Percentiles rank a stretch among this genome's conserved stretches.
phyloP scores from a whole-genome alignment of 1,140 invertebrate species.

The Drosophila mauritiana region DNA sequence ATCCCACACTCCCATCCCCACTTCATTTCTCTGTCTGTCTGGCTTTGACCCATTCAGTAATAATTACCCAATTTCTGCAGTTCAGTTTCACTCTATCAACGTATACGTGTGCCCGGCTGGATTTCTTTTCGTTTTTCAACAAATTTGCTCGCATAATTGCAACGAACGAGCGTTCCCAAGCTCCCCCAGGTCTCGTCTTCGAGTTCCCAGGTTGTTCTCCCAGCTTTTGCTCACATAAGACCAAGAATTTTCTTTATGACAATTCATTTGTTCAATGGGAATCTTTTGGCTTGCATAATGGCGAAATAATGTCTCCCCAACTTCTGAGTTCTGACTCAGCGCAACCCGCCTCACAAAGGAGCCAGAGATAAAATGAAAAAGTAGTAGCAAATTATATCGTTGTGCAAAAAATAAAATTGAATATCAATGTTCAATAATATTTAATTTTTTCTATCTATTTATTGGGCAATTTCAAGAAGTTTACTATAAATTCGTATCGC shows the following conservation, averaged over 20 bases:
- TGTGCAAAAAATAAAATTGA: no score
- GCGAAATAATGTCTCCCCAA: constrained; percentile 23
- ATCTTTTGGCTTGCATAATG: constrained; percentile 50
- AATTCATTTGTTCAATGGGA: constrained; percentile 50
- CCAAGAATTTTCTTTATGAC: constrained; percentile 42
- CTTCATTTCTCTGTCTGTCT: constrained; percentile 14
- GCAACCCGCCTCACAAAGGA: constrained; percentile 17
- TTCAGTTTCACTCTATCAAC: constrained; percentile 49
- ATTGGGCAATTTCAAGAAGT: not conserved
- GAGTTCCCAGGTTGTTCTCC: constrained; percentile 3
- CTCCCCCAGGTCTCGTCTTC: constrained; percentile 11
- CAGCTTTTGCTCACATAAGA: constrained; percentile 30
- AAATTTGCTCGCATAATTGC: constrained; percentile 48
- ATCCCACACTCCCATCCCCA: not conserved
- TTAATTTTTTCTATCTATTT: not conserved
- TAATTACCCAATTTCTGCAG: constrained; percentile 64
- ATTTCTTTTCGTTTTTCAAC: constrained; percentile 19
- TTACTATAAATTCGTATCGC: constrained; percentile 8
- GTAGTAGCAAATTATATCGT: constrained; percentile 8
- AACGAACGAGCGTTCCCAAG: constrained; percentile 32
- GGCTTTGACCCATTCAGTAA: constrained; percentile 44
- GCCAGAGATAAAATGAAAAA: constrained; percentile 1
- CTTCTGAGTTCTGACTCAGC: constrained; percentile 12
- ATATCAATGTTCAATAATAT: no score
- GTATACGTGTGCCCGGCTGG: constrained; percentile 58